These are phyloP conservation scores for Sebastiscus tertius DNA, from an alignment of 2,797 vertebrate genomes.

Conservation along the genomic window DNA sequence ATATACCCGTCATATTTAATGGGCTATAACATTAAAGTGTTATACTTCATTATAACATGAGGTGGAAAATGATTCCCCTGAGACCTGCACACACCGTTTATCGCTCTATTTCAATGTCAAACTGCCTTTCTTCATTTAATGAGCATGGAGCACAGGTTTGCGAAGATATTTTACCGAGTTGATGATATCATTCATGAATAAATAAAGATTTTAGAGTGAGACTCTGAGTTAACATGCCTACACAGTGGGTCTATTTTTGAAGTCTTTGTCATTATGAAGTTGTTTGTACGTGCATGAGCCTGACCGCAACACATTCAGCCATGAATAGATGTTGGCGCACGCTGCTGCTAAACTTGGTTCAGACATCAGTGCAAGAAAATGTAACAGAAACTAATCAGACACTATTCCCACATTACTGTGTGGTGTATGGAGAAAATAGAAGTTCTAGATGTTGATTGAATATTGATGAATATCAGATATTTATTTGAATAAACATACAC, in stretches of 20 bases:
- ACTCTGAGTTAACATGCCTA: neutral
- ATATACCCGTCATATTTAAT: constrained; percentile 21
- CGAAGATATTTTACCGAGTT: neutral
- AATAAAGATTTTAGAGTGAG: neutral
- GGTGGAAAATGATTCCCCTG: neutral
- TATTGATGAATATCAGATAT: too few species aligned
- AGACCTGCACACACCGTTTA: constrained; percentile 1
- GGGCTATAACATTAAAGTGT: constrained; percentile 32
- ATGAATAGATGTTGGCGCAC: neutral
- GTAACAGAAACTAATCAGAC: neutral
- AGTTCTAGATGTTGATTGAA: too few species aligned
- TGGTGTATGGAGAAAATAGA: too few species aligned
- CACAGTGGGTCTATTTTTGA: neutral
- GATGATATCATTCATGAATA: neutral
- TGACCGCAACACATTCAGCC: neutral
- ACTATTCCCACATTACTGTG: neutral
- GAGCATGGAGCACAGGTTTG: neutral
- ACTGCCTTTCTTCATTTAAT: neutral
- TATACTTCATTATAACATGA: constrained; percentile 13
- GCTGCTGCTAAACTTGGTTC: neutral
- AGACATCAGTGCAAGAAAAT: neutral
- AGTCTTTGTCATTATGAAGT: neutral
- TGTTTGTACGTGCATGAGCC: neutral
- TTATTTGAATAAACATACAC: too few species aligned
- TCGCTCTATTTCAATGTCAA: neutral